These are phyloP conservation scores for Trichosurus vulpecula DNA, from an alignment of 2,797 vertebrate genomes.

Conservation along the genomic window DNA sequence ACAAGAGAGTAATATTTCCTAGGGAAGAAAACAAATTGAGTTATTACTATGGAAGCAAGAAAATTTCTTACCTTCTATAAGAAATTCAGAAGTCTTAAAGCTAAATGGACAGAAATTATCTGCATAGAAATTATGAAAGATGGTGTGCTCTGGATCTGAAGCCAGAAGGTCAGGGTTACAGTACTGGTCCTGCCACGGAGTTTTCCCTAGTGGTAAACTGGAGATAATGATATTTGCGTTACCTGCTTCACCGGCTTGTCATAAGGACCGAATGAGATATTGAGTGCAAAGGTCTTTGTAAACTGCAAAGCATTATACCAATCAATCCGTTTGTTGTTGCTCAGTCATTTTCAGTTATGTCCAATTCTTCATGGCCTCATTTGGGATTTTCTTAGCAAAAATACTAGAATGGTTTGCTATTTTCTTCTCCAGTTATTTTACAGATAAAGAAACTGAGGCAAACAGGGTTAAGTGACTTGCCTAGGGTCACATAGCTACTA, in stretches of 20 bases:
- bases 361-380: not conserved
- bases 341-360: not conserved
- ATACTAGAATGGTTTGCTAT: not conserved
- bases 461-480: not conserved
- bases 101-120: constrained; percentile 65
- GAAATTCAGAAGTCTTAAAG: constrained; percentile 72
- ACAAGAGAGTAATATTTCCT: constrained; percentile 73
- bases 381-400: not conserved
- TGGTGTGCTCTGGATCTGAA: not conserved
- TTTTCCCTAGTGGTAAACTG: not conserved
- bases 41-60: constrained; percentile 38
- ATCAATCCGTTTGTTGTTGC: not conserved
- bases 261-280: not conserved
- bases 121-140: constrained; percentile 61
- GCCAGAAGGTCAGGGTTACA: not conserved
- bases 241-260: not conserved
- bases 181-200: not conserved
- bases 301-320: not conserved
- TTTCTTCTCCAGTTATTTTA: not conserved
- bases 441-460: not conserved
- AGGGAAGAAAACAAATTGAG: constrained; percentile 58
- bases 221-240: not conserved
- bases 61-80: constrained; percentile 70
- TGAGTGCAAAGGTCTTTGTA: not conserved
- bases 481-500: not conserved